These are phyloP conservation scores for Fundulus diaphanus DNA, from an alignment of 2,797 vertebrate genomes.

Conservation along the genomic window DNA sequence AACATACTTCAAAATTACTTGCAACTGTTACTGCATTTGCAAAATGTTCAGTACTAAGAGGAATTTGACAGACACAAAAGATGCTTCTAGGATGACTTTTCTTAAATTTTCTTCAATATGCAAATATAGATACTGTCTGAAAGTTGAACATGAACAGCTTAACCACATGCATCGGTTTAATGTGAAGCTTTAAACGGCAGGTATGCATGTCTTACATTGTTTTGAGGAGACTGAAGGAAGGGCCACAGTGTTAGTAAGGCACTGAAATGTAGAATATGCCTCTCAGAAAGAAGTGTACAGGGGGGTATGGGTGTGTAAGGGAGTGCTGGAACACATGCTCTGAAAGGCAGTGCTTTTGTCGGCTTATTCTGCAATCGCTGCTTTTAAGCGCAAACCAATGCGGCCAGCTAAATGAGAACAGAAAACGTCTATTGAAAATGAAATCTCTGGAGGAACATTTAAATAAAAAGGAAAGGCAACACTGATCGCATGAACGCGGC, in stretches of 20 bases:
- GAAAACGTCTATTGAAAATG: neutral
- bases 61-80: too few relatives aligned
- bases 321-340: neutral
- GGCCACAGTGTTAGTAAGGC: neutral
- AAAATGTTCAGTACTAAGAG: neutral
- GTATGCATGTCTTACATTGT: neutral
- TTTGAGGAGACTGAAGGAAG: neutral
- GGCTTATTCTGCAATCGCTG: neutral
- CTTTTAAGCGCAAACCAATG: neutral
- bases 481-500: neutral
- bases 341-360: neutral
- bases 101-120: neutral
- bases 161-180: neutral
- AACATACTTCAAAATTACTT: neutral
- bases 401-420: neutral
- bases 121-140: neutral
- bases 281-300: neutral
- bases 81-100: neutral
- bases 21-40: neutral
- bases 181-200: neutral
- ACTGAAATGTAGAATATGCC: neutral
- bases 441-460: neutral
- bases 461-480: constrained; percentile 15
- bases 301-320: neutral
- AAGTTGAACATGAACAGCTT: neutral